Conservation (phyloP, 2,113 vertebrate species). For the Pteronura brasiliensis region DNA sequence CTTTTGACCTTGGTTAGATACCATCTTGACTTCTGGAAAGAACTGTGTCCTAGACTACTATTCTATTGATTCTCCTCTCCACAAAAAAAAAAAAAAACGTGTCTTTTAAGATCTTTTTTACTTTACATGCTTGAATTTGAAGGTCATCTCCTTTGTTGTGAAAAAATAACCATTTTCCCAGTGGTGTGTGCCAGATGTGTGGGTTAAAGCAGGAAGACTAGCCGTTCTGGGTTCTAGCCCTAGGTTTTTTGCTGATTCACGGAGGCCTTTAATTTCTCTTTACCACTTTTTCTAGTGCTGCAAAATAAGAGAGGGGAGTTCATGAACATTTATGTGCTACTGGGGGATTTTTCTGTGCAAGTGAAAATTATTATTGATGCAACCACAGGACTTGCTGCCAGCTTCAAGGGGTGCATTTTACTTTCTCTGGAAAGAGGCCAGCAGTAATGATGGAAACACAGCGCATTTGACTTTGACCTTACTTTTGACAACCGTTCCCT, state of each 20-base stretch:
- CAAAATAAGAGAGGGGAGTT: neutral
- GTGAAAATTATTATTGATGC: neutral
- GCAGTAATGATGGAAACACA: neutral
- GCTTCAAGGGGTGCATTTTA: constrained; percentile 16
- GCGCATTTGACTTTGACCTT: constrained; percentile 29
- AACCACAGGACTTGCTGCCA: neutral
- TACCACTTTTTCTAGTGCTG: neutral
- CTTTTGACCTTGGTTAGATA: constrained; percentile 31
- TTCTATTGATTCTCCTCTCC: neutral
- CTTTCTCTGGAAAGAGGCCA: neutral
- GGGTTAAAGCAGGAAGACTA: neutral
- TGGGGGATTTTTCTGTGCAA: constrained; percentile 14
- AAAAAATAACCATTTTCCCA: neutral
- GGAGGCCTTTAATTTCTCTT: neutral
- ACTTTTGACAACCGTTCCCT: neutral
- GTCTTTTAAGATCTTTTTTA: neutral
- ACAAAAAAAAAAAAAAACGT: neutral
- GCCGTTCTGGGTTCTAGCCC: neutral
- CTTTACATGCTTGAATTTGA: neutral
- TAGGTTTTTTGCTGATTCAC: constrained; percentile 31
- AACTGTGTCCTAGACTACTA: neutral
- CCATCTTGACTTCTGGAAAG: neutral
- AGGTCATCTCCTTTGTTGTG: neutral
- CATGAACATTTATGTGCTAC: neutral
- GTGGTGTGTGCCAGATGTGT: neutral